Evolutionary conservation across 2,113 vertebrate species (phyloP).

Genomic region (Athene cunicularia): DNA sequence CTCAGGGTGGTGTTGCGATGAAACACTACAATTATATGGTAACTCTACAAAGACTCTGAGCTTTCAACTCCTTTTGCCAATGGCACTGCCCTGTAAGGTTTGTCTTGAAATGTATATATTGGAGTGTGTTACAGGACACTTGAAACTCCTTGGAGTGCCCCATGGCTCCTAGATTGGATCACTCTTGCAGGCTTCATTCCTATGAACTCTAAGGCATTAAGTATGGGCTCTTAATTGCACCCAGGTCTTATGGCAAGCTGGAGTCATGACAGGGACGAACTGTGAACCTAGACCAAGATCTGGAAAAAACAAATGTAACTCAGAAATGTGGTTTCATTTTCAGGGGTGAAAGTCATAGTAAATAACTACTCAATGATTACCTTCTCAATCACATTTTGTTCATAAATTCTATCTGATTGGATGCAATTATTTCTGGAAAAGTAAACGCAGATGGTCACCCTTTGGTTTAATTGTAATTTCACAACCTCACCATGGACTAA

Average conservation of each 20-base stretch:
- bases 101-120: neutral
- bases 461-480: neutral
- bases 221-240: neutral
- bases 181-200: neutral
- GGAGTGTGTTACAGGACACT: neutral
- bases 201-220: neutral
- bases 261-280: neutral
- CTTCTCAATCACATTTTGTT: neutral
- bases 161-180: neutral
- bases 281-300: neutral
- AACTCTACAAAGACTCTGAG: neutral
- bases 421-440: neutral
- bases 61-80: neutral
- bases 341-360: neutral
- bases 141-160: neutral
- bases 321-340: neutral
- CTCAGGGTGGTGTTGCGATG: neutral
- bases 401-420: neutral
- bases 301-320: neutral
- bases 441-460: neutral
- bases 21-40: neutral
- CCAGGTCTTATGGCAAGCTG: neutral
- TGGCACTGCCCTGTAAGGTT: neutral
- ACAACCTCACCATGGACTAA: neutral
- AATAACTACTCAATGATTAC: neutral